Evolutionary conservation across 2,888 invertebrate genomes (phyloP).

Genomic region (Onthophagus sagittarius): DNA sequence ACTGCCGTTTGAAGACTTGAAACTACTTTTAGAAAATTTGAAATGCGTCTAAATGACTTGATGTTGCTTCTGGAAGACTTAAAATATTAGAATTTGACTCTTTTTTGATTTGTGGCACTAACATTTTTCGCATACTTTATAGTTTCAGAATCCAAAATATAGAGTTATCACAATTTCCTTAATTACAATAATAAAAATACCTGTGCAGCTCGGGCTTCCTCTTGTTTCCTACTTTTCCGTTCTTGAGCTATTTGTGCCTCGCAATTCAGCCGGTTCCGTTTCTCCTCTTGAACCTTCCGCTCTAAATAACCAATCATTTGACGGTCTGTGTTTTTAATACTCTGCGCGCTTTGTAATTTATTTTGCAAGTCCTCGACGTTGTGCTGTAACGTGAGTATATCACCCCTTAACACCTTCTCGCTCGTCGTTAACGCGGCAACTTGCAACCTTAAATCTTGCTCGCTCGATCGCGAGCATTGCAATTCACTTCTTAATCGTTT

Average conservation of each 20-base stretch:
- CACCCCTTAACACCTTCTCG: constrained; percentile 66
- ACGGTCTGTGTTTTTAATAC: constrained; percentile 73
- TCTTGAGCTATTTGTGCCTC: constrained; percentile 73
- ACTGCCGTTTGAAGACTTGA: no score
- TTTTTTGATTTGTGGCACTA: no score
- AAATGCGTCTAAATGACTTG: no score
- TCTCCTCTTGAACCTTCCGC: constrained; percentile 79
- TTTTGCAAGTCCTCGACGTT: constrained; percentile 86
- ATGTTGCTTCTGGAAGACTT: no score
- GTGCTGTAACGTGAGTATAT: constrained; percentile 74
- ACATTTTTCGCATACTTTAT: no score
- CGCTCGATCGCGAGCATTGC: constrained; percentile 64
- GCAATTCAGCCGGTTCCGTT: constrained; percentile 68
- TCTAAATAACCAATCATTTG: constrained; percentile 73
- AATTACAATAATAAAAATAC: constrained; percentile 27
- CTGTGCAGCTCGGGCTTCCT: constrained; percentile 48
- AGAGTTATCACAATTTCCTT: no score
- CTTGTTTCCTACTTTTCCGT: constrained; percentile 63
- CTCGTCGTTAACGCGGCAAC: constrained; percentile 59
- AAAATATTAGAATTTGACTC: no score
- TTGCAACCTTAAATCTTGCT: constrained; percentile 70
- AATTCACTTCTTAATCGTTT: constrained; percentile 71
- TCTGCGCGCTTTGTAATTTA: constrained; percentile 70
- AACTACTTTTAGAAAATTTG: no score
- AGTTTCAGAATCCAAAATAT: no score